Conservation (phyloP, 2,113 vertebrate species). For the Asarcornis scutulata region DNA sequence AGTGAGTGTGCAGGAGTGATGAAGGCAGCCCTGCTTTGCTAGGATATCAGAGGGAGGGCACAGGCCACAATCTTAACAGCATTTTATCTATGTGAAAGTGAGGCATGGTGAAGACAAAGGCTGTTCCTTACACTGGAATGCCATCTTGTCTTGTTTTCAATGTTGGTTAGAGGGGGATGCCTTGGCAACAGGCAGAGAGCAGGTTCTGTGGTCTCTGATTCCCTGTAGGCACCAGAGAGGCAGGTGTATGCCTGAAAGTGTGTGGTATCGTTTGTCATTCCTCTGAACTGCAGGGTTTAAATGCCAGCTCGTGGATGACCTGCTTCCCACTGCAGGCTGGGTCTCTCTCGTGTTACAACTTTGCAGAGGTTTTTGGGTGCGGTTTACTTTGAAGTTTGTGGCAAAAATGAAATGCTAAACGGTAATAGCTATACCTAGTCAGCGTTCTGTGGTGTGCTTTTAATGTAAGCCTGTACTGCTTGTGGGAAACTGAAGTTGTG, state of each 20-base stretch:
- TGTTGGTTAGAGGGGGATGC: background rate
- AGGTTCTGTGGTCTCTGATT: background rate
- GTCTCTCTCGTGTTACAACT: accelerated
- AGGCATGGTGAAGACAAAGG: background rate
- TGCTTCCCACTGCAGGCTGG: background rate
- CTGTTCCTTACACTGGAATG: background rate
- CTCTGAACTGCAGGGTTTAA: accelerated
- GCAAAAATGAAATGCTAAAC: background rate
- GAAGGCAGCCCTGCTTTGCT: background rate
- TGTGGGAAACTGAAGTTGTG: background rate
- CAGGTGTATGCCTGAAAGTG: background rate
- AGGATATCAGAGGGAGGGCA: accelerated
- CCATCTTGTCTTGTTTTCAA: background rate
- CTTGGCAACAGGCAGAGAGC: background rate
- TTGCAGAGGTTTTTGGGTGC: background rate
- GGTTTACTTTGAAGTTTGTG: slow-evolving; percentile 39
- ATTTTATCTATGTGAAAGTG: background rate
- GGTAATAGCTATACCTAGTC: background rate
- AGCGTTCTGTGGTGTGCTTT: background rate
- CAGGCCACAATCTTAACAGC: background rate
- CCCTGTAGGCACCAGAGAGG: background rate
- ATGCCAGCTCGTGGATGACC: background rate
- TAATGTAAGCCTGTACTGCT: background rate
- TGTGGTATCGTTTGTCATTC: background rate
- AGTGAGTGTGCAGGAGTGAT: background rate